These are phyloP conservation scores for Caenorhabditis angaria DNA, from an alignment of 2,888 invertebrate genomes.

Conservation along the genomic window DNA sequence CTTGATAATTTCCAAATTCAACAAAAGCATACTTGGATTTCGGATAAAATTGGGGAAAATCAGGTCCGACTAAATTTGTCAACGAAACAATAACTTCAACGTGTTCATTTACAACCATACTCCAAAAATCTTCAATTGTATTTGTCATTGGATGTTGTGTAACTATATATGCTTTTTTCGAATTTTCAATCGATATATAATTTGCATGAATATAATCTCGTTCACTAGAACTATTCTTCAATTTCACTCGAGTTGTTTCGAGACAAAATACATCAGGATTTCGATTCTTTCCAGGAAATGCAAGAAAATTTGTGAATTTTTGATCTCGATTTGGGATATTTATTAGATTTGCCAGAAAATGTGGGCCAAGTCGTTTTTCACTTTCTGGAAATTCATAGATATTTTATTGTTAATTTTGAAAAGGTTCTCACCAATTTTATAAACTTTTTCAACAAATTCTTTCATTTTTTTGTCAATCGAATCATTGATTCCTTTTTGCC, in stretches of 20 bases:
- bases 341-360: no score
- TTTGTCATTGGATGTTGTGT: not conserved
- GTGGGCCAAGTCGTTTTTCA: no score
- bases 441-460: not conserved
- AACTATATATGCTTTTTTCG: not conserved
- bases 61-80: not conserved
- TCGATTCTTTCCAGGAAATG: not conserved
- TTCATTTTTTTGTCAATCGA: not conserved
- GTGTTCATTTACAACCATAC: constrained; percentile 1
- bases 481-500: no score
- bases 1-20: not conserved
- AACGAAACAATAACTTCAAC: not conserved
- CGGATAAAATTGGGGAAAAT: constrained; percentile 5
- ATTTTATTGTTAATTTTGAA: no score
- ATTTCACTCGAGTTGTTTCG: not conserved
- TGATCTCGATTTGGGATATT: not conserved
- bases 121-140: constrained; percentile 5
- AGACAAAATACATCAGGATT: constrained; percentile 3
- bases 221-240: not conserved
- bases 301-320: not conserved
- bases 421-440: not conserved
- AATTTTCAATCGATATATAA: not conserved
- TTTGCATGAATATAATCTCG: constrained; percentile 8
- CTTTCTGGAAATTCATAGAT: no score
- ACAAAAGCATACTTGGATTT: not conserved